Base-by-base conservation (phyloP, 2,797 vertebrate species). In the Diglossa cyanea region DNA sequence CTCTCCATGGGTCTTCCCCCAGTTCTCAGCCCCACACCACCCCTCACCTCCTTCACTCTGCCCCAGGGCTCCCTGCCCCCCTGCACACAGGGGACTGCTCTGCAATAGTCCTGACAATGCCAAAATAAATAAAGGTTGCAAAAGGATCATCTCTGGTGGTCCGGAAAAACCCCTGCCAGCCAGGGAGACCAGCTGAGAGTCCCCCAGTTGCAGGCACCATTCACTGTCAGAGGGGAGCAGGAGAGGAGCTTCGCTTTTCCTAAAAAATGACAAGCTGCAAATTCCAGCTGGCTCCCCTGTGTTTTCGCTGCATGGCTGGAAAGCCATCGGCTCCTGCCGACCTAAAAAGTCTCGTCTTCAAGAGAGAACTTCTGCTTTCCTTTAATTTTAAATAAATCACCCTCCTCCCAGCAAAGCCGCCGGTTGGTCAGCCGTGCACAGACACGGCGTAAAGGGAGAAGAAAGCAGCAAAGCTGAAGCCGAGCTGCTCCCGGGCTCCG, bases 321-420 rank as follows among this genome's bases (percentile, higher is more conserved):
- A 93, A 96, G 78, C 62, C 86, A 88, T 62, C 78, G 53, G 94
- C 87, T 91, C 81, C 84, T 4, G 57, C 78, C 63, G 5, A 74
- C 19, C 44, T 47, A 80, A 65, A 92, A 93, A 94, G 78, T 94
- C 94, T 92, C 31, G 0, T 80, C 85, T 88, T 86, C 28, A 6
- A 88, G 88, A 87, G 65, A 89, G 80, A 92, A 97, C 92, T 95
- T 95, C 84, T 89, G 92, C 94, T 95, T 96, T 61, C 87, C 84
- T 93, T 93, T 89, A 68, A 88, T 96, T 96, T 91, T 91, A 83
- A 96, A 94, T 91, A 88, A 94, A 96, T 87, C 87, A 94, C 17
- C 63, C 92, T 88, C 87, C 62, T 86, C 72, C 72, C 7, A 5
- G 92, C 86, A 84, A 81, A 80, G 91, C 86, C 8, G 28, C 75